These are phyloP conservation scores for Eristalis tenax DNA, from an alignment of 2,888 invertebrate genomes.

Conservation along the genomic window DNA sequence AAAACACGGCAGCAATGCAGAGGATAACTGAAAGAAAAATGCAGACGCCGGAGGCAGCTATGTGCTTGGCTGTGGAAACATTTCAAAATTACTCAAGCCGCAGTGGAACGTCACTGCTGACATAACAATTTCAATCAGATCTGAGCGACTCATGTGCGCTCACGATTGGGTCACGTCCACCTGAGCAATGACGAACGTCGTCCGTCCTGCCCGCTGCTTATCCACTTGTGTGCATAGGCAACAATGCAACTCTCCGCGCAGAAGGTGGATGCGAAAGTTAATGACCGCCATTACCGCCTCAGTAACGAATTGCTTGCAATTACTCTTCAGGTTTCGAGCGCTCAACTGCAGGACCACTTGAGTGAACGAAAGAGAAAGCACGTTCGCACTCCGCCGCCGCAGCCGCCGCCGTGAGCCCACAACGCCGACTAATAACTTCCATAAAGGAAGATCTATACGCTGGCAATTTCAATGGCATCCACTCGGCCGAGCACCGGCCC, in stretches of 20 bases:
- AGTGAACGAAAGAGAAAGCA: slow-evolving; percentile 64
- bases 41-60: background rate
- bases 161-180: background rate
- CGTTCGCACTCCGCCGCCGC: background rate
- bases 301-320: slow-evolving; percentile 69
- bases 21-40: background rate
- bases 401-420: slow-evolving; percentile 25
- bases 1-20: background rate
- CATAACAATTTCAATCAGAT: background rate
- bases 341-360: background rate
- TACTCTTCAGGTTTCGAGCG: slow-evolving; percentile 45
- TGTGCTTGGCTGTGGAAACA: background rate
- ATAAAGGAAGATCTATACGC: slow-evolving; percentile 66
- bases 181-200: background rate
- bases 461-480: slow-evolving; percentile 67
- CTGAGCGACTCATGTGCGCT: background rate
- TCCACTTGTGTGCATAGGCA: background rate
- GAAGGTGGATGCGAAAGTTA: slow-evolving; percentile 56
- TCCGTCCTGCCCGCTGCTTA: background rate
- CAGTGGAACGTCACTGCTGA: background rate
- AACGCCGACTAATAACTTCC: slow-evolving; percentile 61
- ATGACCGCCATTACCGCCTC: slow-evolving; percentile 66
- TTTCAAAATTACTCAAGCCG: background rate
- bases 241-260: background rate
- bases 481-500: background rate